Conservation (phyloP, 2,113 vertebrate genomes). For the Lutjanus erythropterus region DNA sequence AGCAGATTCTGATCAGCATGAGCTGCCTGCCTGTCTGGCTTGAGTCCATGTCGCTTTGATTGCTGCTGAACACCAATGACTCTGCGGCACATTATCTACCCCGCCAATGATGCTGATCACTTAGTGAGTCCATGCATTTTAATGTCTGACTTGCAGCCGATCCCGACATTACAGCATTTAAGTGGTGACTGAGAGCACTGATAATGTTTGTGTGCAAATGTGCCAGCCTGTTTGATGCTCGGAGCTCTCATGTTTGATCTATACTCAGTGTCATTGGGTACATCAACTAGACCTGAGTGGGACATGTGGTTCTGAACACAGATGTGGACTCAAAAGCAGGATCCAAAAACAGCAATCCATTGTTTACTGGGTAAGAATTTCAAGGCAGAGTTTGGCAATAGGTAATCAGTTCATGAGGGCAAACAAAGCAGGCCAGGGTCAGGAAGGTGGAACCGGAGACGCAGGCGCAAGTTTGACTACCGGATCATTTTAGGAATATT, state of each 20-base stretch:
- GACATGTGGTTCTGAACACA: background rate
- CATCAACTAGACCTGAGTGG: background rate
- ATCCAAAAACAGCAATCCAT: background rate
- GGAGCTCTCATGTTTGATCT: background rate
- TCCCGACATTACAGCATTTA: background rate
- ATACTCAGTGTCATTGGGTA: background rate
- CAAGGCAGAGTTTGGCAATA: background rate
- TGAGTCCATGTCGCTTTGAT: constrained; percentile 51
- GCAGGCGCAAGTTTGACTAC: too few species aligned
- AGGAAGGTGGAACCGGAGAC: background rate
- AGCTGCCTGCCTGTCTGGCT: constrained; percentile 49
- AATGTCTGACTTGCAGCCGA: constrained; percentile 25
- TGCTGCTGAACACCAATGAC: constrained; percentile 53
- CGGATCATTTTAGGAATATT: too few species aligned
- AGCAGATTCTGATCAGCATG: constrained; percentile 57
- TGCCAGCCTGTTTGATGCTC: background rate
- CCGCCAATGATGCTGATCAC: constrained; percentile 35
- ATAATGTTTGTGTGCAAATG: background rate
- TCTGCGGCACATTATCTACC: constrained; percentile 45
- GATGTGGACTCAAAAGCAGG: background rate
- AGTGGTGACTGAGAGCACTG: constrained; percentile 1
- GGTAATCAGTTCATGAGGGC: background rate
- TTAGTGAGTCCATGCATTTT: constrained; percentile 43
- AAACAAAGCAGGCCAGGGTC: background rate
- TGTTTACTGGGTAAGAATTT: too few species aligned